Evolutionary conservation across 1,140 invertebrate genomes (phyloP), one percentile per base, ranked within the genome.

Genomic region (Saccostrea cuccullata): DNA sequence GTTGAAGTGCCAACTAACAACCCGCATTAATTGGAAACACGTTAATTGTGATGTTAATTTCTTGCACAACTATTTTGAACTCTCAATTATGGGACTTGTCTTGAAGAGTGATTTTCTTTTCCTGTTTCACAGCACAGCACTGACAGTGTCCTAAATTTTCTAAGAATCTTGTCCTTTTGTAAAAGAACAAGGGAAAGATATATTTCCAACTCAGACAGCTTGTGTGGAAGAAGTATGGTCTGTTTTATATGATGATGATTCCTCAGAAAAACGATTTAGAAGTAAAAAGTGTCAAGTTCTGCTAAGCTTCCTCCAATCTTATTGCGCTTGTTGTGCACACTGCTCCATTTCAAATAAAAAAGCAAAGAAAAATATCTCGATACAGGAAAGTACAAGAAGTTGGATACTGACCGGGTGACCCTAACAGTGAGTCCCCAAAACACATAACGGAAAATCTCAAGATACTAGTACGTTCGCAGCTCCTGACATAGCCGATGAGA

Each of bases 251-350:
- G 6, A 70, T 70, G 23, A 70, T 15, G 23, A 70, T 70, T 70
- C 64, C 64, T 70, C 64, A 20, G 64, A 70, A 70, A 70, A 70
- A 15, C n/a, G 64, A 70, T 70, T 70, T 2, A 70, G 64, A 70
- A 70, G 64, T n/a, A 70, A 70, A 70, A 70, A 70, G n/a, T 70
- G 64, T n/a, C 64, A 70, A 70, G 64, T 70, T 70, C 64, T 70
- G 64, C 64, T 70, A 1, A 70, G 64, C 23, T 70, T 70, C 64
- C 64, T 70, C 64, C 5, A 70, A 17, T 70, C 20, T n/a, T n/a
- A n/a, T n/a, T 70, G 15, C 64, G 23, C 2, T 70, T 70, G 64
- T 70, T 70, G 20, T 70, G 64, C 64, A 70, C 64, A 70, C 0
- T 70, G 64, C 5, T 70, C 67, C 23, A 70, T 6, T 70, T n/a